Percentiles rank a stretch among this genome's conserved stretches.
Evolutionary conservation across 1,140 invertebrate species (phyloP).

Genomic region (Leptopilina boulardi): DNA sequence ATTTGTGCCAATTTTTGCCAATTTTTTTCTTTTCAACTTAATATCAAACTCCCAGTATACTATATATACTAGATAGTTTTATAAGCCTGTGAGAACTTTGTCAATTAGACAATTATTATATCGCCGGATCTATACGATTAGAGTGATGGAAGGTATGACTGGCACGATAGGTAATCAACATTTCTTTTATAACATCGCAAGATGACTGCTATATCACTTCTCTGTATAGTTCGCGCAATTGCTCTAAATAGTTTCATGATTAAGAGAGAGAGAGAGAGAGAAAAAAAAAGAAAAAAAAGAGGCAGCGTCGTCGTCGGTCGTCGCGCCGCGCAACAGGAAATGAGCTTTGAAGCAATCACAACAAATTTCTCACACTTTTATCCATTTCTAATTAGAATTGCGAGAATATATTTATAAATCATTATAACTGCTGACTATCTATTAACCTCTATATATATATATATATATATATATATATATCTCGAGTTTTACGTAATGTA

Average conservation of each 20-base stretch:
- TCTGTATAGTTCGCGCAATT: not conserved
- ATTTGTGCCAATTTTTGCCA: too few relatives aligned
- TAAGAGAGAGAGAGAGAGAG: too few relatives aligned
- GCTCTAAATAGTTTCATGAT: not conserved
- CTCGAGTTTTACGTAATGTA: not conserved
- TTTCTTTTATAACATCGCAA: not conserved
- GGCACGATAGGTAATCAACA: conserved; percentile 11
- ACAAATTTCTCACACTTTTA: conserved; percentile 23
- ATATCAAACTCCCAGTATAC: too few relatives aligned
- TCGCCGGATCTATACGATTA: conserved; percentile 28
- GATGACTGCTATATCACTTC: conserved; percentile 2
- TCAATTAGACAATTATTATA: conserved; percentile 32
- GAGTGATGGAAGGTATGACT: not conserved
- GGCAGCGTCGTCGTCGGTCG: too few relatives aligned
- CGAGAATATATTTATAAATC: not conserved
- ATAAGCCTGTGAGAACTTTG: conserved; percentile 24
- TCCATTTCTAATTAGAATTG: conserved; percentile 13
- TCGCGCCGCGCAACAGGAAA: not conserved
- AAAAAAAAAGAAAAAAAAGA: not conserved
- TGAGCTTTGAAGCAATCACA: conserved; percentile 11
- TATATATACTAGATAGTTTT: too few relatives aligned
- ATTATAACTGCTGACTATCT: not conserved
- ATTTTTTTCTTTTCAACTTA: too few relatives aligned
- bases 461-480: too few relatives aligned
- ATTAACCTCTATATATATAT: too few relatives aligned